A percentile compares a stretch with the other conserved stretches of the same genome.
phyloP scores from a whole-genome alignment of 2,888 invertebrate species.

The Eupithecia centaureata region DNA sequence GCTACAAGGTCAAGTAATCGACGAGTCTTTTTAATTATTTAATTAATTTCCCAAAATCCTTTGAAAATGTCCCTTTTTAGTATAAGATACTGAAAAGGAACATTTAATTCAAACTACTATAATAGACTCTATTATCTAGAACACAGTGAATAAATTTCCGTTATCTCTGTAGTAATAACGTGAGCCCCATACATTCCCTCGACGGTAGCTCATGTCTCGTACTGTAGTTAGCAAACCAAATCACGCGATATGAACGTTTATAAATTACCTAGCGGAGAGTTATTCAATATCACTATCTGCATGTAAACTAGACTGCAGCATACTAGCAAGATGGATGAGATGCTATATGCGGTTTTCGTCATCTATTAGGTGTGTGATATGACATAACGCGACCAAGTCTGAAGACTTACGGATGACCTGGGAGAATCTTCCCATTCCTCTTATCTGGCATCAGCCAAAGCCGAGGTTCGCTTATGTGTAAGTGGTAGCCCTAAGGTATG shows the following conservation, averaged over 20 bases:
- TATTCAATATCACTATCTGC: background rate
- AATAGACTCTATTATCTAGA: background rate
- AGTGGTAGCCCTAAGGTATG: background rate
- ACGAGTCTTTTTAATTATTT: too few species aligned
- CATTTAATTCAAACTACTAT: background rate
- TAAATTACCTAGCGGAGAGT: conserved; percentile 45
- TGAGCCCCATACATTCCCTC: conserved; percentile 57
- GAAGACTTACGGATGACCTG: background rate
- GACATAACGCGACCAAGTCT: background rate
- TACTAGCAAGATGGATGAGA: background rate
- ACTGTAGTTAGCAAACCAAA: conserved; percentile 67
- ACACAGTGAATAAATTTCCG: conserved; percentile 53
- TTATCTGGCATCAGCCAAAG: background rate
- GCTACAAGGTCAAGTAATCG: too few species aligned
- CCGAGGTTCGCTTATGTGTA: too few species aligned
- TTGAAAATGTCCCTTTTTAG: background rate
- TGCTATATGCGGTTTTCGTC: background rate
- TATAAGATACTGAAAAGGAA: background rate
- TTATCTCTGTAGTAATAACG: conserved; percentile 59
- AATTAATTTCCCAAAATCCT: too few species aligned
- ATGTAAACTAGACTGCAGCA: background rate
- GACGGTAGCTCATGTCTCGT: conserved; percentile 64
- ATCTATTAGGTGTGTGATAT: background rate
- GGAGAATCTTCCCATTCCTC: background rate
- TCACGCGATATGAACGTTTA: conserved; percentile 64